phyloP scores from a whole-genome alignment of 1,140 invertebrate species.

The Achatina immaculata region DNA sequence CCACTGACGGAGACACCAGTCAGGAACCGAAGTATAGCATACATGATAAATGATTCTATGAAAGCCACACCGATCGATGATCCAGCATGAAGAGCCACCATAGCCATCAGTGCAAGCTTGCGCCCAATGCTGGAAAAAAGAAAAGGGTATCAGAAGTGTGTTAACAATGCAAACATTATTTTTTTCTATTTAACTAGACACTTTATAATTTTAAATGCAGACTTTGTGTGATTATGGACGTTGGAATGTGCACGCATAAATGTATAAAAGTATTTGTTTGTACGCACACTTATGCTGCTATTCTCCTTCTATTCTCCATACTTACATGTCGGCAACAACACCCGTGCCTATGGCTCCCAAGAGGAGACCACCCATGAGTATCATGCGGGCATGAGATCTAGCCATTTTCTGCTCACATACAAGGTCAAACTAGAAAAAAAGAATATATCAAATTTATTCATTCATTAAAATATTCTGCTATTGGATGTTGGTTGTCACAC shows the following conservation, averaged over 20 bases:
- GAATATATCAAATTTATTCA: too few relatives aligned
- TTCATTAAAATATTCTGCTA: too few relatives aligned
- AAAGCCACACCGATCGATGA: conserved; percentile 46
- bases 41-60: conserved; percentile 46
- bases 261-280: too few relatives aligned
- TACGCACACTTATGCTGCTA: too few relatives aligned
- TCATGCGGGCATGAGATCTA: conserved; percentile 78
- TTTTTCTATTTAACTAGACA: background rate
- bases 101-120: conserved; percentile 46
- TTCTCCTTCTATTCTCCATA: conserved; percentile 8
- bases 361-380: conserved; percentile 86
- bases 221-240: too few relatives aligned
- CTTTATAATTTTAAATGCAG: too few relatives aligned
- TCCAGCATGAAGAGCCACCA: conserved; percentile 39
- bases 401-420: conserved; percentile 37
- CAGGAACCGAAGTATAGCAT: conserved; percentile 48
- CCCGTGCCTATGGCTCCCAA: conserved; percentile 84
- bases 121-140: conserved; percentile 49
- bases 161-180: background rate
- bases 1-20: conserved; percentile 47
- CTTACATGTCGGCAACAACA: conserved; percentile 82
- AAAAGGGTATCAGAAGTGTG: background rate
- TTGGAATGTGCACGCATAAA: too few relatives aligned
- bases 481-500: too few relatives aligned
- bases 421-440: conserved; percentile 38